A percentile compares a stretch with the other conserved stretches of the same genome.
Evolutionary conservation across 2,113 vertebrate species (phyloP).

Genomic region (Brachyistius frenatus): DNA sequence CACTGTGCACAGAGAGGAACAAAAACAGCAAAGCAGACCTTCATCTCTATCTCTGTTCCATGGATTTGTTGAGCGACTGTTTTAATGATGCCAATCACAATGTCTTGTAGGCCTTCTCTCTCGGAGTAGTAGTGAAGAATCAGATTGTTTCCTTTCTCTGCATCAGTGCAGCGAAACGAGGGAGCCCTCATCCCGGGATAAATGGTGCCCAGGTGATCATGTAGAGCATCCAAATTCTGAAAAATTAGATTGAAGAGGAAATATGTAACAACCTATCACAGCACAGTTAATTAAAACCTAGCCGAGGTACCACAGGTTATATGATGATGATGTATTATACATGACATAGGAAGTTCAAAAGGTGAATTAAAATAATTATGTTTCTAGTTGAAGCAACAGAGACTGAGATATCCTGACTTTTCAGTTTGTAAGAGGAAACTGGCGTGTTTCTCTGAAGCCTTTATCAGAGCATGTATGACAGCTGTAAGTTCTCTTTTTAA

Average conservation of each 20-base stretch:
- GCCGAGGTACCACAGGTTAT: background rate
- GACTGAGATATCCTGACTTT: background rate
- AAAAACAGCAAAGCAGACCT: constrained; percentile 85
- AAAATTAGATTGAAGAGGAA: constrained; percentile 40
- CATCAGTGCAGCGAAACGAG: constrained; percentile 97
- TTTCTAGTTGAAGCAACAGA: background rate
- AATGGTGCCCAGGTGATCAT: constrained; percentile 98
- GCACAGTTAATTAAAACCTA: background rate
- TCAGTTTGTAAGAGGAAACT: background rate
- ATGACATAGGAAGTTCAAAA: background rate
- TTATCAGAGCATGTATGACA: background rate
- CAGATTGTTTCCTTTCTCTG: constrained; percentile 95
- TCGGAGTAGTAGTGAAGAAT: constrained; percentile 99
- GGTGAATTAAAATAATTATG: background rate
- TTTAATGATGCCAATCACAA: constrained; percentile 99
- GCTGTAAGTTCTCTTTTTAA: background rate
- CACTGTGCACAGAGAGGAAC: constrained; percentile 13
- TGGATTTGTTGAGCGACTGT: constrained; percentile 99
- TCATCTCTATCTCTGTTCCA: constrained; percentile 98
- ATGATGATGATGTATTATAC: background rate
- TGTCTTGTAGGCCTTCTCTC: constrained; percentile 97
- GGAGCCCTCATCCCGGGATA: constrained; percentile 99
- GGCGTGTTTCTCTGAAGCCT: background rate
- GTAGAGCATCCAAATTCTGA: constrained; percentile 96
- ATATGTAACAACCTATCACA: constrained; percentile 9